phyloP scores from a whole-genome alignment of 2,888 invertebrate species.

The Scaptomyza polygonia region DNA sequence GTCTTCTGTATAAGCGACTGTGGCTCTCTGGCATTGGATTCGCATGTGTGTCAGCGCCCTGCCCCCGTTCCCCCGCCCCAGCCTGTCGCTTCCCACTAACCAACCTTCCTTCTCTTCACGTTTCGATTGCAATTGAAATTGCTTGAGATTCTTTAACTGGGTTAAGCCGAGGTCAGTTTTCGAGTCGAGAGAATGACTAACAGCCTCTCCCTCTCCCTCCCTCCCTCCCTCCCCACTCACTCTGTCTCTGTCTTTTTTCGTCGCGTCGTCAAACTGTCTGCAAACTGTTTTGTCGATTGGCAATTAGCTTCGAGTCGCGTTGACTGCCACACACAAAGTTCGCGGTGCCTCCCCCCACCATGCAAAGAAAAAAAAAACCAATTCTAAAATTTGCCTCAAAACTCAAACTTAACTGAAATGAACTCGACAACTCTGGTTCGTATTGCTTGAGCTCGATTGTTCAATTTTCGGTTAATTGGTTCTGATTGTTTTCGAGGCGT shows the following conservation, averaged over 20 bases:
- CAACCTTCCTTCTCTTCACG: not conserved
- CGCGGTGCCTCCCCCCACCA: not conserved
- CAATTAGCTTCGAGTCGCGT: slow-evolving; percentile 65
- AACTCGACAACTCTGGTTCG: not conserved
- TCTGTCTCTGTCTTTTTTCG: not conserved
- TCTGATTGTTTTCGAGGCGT: slow-evolving; percentile 79
- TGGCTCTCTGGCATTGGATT: slow-evolving; percentile 61
- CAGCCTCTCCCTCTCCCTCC: slow-evolving; percentile 15
- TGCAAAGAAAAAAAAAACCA: slow-evolving; percentile 1
- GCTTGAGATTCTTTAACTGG: slow-evolving; percentile 46
- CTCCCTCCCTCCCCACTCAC: not conserved
- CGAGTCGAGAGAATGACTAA: slow-evolving; percentile 63
- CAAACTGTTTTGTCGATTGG: slow-evolving; percentile 62
- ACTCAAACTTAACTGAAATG: slow-evolving; percentile 5
- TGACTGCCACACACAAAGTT: slow-evolving; percentile 47
- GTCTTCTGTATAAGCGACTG: slow-evolving; percentile 42
- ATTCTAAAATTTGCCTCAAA: slow-evolving; percentile 45
- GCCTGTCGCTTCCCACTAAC: no score
- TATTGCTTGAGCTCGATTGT: slow-evolving; percentile 58
- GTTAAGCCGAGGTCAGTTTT: slow-evolving; percentile 62
- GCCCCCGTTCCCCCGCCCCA: not conserved
- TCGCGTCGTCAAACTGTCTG: slow-evolving; percentile 73
- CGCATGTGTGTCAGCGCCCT: slow-evolving; percentile 33
- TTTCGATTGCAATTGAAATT: slow-evolving; percentile 13
- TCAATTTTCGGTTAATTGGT: slow-evolving; percentile 80